Evolutionary conservation across 1,140 invertebrate genomes (phyloP).

Genomic region (Pogonognathellus flavescens): DNA sequence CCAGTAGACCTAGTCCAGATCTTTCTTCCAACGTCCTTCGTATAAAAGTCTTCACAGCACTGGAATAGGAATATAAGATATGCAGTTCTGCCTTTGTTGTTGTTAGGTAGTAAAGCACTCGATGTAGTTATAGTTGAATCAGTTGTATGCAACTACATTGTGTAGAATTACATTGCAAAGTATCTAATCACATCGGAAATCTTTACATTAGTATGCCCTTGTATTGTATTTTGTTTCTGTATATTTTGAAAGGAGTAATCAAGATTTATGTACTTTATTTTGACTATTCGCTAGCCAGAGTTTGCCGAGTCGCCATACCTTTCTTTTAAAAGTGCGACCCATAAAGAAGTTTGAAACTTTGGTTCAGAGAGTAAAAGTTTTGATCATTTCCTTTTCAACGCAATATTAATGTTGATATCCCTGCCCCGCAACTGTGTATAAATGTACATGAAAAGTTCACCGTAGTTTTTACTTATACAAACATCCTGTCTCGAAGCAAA

Average conservation of each 20-base stretch:
- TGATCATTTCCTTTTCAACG: constrained; percentile 29
- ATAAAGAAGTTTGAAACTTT: constrained; percentile 14
- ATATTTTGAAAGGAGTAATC: constrained; percentile 11
- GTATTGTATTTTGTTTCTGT: neutral
- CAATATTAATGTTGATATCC: constrained; percentile 32
- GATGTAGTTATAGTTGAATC: no score
- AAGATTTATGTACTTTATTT: constrained; percentile 48
- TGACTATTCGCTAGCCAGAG: constrained; percentile 24
- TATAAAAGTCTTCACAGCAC: no score
- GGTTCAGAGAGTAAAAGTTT: neutral
- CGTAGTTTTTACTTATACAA: neutral
- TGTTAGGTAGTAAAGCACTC: no score
- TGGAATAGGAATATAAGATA: no score
- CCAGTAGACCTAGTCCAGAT: no score
- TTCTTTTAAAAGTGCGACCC: constrained; percentile 23
- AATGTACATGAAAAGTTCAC: neutral
- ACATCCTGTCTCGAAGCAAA: neutral
- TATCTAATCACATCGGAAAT: constrained; percentile 25
- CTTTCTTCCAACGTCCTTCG: no score
- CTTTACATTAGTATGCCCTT: constrained; percentile 33
- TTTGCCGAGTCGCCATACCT: neutral
- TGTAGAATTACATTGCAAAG: constrained; percentile 1
- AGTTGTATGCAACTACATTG: neutral
- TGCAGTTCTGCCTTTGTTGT: no score
- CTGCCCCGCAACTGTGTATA: neutral